phyloP scores from a whole-genome alignment of 2,888 invertebrate species.

The Girardia tigrina region DNA sequence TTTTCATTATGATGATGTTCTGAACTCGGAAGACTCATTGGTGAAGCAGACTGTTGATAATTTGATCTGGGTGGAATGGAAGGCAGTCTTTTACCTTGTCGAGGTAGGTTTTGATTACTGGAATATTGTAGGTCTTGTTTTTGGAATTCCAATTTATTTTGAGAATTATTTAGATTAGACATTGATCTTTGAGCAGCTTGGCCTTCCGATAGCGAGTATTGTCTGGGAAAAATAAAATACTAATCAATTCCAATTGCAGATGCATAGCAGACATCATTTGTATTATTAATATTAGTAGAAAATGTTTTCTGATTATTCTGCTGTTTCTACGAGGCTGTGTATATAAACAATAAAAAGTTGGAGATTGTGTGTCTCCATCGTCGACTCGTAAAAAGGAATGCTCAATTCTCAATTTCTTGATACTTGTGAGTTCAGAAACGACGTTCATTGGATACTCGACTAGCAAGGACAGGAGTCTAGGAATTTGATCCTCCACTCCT shows the following conservation, averaged over 20 bases:
- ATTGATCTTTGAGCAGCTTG: constrained; percentile 25
- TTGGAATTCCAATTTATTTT: background rate
- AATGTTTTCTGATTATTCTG: constrained; percentile 19
- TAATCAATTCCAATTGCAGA: constrained; percentile 16
- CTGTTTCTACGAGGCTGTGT: background rate
- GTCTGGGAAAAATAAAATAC: constrained; percentile 21
- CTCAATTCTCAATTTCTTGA: constrained; percentile 20
- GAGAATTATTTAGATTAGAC: constrained; percentile 3
- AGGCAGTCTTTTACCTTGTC: constrained; percentile 12
- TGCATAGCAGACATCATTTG: constrained; percentile 17
- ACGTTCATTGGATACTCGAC: constrained; percentile 2
- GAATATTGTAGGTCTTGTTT: background rate
- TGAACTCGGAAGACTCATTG: background rate
- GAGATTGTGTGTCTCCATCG: constrained; percentile 14
- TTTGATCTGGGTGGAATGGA: constrained; percentile 12
- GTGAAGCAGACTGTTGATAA: background rate
- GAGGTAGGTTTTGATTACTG: background rate
- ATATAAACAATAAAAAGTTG: constrained; percentile 18
- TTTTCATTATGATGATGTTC: background rate
- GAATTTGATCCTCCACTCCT: constrained; percentile 9
- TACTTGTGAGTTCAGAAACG: constrained; percentile 11
- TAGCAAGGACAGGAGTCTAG: constrained; percentile 2
- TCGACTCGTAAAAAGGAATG: background rate
- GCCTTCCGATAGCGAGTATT: constrained; percentile 33
- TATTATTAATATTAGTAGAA: constrained; percentile 15